Evolutionary conservation across 2,797 vertebrate genomes (phyloP), one percentile per base, ranked within the genome.

Genomic region (Columba guinea): DNA sequence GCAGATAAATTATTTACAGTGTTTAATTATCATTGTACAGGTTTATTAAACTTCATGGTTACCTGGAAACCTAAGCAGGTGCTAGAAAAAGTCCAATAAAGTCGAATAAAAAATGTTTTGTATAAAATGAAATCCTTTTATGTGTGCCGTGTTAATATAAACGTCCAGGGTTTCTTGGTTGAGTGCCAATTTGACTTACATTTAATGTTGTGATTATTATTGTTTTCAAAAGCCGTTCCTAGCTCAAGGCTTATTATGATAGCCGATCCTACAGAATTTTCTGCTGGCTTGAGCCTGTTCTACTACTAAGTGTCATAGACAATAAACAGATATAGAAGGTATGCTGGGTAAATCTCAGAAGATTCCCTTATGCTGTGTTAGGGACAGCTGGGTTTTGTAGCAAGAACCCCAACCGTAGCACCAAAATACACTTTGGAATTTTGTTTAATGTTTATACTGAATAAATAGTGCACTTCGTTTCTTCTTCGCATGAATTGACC

Each of bases 11-110:
- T 98, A 97, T 98, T 97, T 96, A 96, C 95, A 89, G 91, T 96
- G 93, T 97, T 98, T 98, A 98, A 98, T 98, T 98, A 97, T 96
- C 92, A 69, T 90, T 65, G 68, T 90, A 93, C 95, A 95, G 94
- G 90, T 97, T 97, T 98, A 98, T 97, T 97, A 98, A 98, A 97
- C 90, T 96, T 96, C 95, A 67, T 63, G 75, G 96, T 98, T 98
- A 97, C 97, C 97, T 97, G 95, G 97, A 96, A 97, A 96, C 95
- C 35, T 58, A 53, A 62, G 93, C 89, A 94, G 96, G 82, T 95
- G 81, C 86, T 83, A 51, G 65, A 93, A 94, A 92, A 94, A 97
- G 88, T 96, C 96, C 83, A 90, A 80, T 94, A 62, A 96, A 95
- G 91, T 96, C 76, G 80, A 94, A 95, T 92, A 90, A 95, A 80